Conservation (phyloP, 2,113 vertebrate species). For the Chaetura pelagica region DNA sequence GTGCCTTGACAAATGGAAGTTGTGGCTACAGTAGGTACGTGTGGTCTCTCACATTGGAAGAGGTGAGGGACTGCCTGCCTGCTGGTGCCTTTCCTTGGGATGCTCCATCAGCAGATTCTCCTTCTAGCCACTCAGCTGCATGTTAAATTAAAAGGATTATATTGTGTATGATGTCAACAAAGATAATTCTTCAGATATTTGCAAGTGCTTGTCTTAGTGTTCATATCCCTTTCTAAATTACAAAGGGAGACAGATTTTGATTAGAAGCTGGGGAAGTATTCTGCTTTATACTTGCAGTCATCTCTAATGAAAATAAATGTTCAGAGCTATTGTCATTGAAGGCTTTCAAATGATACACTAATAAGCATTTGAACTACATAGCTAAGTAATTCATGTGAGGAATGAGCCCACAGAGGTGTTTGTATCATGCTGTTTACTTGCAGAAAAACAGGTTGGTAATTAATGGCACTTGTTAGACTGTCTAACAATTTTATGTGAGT, state of each 20-base stretch:
- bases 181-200: background rate
- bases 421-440: background rate
- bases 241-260: background rate
- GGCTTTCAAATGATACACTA: background rate
- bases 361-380: constrained; percentile 17
- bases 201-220: background rate
- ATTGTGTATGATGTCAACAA: background rate
- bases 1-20: background rate
- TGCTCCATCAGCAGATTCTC: background rate
- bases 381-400: background rate
- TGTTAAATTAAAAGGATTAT: background rate
- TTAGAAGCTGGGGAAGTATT: background rate
- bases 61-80: background rate
- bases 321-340: constrained; percentile 8
- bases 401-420: background rate
- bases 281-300: background rate
- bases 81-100: background rate
- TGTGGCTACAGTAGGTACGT: too few relatives aligned
- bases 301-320: background rate
- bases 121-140: background rate
- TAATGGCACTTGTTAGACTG: background rate
- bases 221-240: background rate
- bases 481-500: background rate
- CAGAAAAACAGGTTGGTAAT: background rate
- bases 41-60: background rate